Base-by-base conservation (phyloP, 2,888 invertebrate species). In the Acanthopleura granulata region DNA sequence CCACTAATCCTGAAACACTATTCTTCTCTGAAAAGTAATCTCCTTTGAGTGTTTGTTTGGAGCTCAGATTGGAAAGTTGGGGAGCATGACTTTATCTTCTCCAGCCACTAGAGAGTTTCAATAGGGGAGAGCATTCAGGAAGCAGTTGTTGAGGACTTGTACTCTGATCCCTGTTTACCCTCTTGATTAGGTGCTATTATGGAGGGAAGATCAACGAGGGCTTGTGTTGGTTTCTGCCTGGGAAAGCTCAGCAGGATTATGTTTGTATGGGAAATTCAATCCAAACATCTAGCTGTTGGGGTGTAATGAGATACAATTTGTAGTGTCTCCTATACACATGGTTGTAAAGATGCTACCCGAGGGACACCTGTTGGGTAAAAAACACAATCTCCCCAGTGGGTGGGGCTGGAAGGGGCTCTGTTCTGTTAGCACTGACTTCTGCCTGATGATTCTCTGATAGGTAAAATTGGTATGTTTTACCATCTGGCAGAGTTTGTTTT, bases 101-200 rank as follows among this genome's bases (percentile, higher is more conserved):
- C 57, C 57, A 57, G 22, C 57, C 57, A 57, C 57, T 57, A 57
- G 57, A 57, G 57, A 57, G 57, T 22, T 57, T 57, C 57, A 57
- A 57, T 57, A 57, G 57, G 57, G 57, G 57, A 57, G 57, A 57
- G 22, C 18, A 57, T n/a, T 57, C 18, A 22, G 22, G 3, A 1
- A 6, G 18, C n/a, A n/a, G 57, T 57, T 57, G 12, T 57, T 18
- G 57, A 57, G 57, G 40, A 40, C 40, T 40, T 40, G 40, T 40
- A 40, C 40, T 40, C 40, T 40, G 40, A 57, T 57, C n/a, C 12
- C 18, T 57, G 57, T 57, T 57, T 57, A 57, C 57, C 22, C 57
- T 57, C n/a, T 57, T 57, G 57, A 57, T 57, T 57, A 57, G 57
- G n/a, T 57, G 57, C 57, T 57, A 57, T 57, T 57, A 57, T 57